Percentiles rank a stretch among this genome's conserved stretches.
These are phyloP conservation scores for Trididemnum clinides DNA, from an alignment of 23 tunicate genomes.

Conservation along the genomic window DNA sequence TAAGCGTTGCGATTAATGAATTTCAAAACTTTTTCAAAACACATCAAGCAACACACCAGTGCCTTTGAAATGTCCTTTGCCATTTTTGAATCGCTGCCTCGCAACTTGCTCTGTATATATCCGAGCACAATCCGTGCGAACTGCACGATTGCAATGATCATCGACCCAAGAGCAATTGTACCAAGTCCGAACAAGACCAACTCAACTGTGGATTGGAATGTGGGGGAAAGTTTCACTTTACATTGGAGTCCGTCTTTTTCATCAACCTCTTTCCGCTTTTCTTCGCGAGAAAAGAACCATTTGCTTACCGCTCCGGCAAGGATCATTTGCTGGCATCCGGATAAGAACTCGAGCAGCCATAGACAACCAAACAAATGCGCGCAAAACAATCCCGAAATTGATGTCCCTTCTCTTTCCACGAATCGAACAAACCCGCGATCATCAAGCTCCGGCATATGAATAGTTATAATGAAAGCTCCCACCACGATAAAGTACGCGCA, in stretches of 20 bases:
- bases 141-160: conserved; percentile 67
- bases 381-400: conserved; percentile 12
- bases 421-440: conserved; percentile 50
- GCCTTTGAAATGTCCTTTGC: conserved; percentile 49
- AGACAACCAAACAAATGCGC: conserved; percentile 61
- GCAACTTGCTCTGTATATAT: conserved; percentile 58
- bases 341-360: conserved; percentile 74
- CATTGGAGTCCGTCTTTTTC: neutral
- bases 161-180: conserved; percentile 78
- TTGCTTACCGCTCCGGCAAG: conserved; percentile 63
- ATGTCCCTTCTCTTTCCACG: neutral
- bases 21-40: conserved; percentile 71
- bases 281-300: conserved; percentile 46
- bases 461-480: conserved; percentile 22
- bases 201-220: conserved; percentile 33
- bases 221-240: neutral
- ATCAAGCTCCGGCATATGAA: conserved; percentile 48
- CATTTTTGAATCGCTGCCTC: conserved; percentile 46
- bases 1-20: conserved; percentile 85
- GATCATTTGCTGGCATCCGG: conserved; percentile 70
- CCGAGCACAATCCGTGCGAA: conserved; percentile 41
- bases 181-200: conserved; percentile 67
- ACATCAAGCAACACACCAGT: conserved; percentile 64
- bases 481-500: conserved; percentile 34
- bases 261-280: neutral